Percentiles rank a stretch among this genome's conserved stretches.
Evolutionary conservation across 1,140 invertebrate genomes (phyloP).

Genomic region (Caerostris darwini): DNA sequence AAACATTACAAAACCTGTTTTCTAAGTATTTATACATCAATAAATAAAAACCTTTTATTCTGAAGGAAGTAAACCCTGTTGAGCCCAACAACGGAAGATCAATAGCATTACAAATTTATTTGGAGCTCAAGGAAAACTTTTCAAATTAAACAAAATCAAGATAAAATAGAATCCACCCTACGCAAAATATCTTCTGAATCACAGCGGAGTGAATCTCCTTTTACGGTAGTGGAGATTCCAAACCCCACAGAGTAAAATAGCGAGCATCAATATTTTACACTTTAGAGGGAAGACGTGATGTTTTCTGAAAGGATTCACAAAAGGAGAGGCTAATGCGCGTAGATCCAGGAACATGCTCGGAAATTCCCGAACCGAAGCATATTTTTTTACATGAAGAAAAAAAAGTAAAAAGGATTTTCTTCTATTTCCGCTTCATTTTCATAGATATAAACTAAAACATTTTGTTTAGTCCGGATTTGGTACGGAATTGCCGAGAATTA

Average conservation of each 20-base stretch:
- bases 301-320: not conserved
- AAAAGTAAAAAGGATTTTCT: too few relatives aligned
- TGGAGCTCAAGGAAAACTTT: not conserved
- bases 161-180: not conserved
- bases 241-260: not conserved
- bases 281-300: not conserved
- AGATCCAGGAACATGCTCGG: not conserved
- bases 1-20: too few relatives aligned
- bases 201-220: not conserved
- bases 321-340: not conserved
- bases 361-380: not conserved
- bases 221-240: not conserved
- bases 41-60: too few relatives aligned
- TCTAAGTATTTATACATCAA: too few relatives aligned
- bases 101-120: not conserved
- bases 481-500: not conserved
- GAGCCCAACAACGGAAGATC: not conserved
- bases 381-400: too few relatives aligned
- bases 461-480: too few relatives aligned
- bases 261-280: constrained; percentile 24
- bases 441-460: too few relatives aligned
- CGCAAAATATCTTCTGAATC: not conserved
- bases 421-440: too few relatives aligned
- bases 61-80: too few relatives aligned
- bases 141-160: constrained; percentile 7